These are phyloP conservation scores for Cosmia pyralina DNA, from an alignment of 2,888 invertebrate genomes.

Conservation along the genomic window DNA sequence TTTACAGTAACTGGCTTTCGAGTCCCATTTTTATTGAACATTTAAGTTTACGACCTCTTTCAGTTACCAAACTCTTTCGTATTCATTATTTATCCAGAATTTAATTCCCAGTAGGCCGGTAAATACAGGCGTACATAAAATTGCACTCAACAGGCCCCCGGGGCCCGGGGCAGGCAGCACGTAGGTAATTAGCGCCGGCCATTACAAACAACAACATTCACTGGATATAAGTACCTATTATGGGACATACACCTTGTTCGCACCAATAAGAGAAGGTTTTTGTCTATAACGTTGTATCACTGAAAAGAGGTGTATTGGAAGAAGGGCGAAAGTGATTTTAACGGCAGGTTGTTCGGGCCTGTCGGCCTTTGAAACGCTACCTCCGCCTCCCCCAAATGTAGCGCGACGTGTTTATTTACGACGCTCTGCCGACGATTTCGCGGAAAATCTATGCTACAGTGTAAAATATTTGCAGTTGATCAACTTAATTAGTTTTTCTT, in stretches of 20 bases:
- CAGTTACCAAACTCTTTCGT: constrained; percentile 5
- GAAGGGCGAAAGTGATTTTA: background rate
- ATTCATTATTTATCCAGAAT: constrained; percentile 19
- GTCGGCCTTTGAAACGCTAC: too few relatives aligned
- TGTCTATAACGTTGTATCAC: background rate
- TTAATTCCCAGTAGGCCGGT: constrained; percentile 27
- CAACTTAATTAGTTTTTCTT: too few relatives aligned
- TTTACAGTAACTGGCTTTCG: background rate
- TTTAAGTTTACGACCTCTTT: background rate
- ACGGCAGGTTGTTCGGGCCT: too few relatives aligned
- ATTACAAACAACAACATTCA: background rate
- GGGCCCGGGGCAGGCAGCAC: background rate
- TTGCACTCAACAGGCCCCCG: constrained; percentile 34
- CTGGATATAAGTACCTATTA: background rate
- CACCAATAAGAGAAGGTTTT: background rate
- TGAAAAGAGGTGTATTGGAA: background rate
- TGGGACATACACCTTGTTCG: background rate
- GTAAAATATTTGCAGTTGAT: too few relatives aligned
- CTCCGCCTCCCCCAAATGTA: too few relatives aligned
- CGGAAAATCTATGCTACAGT: too few relatives aligned
- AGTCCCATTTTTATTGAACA: background rate
- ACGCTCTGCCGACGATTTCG: too few relatives aligned
- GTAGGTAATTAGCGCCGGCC: constrained; percentile 33
- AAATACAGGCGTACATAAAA: constrained; percentile 32
- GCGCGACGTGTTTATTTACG: too few relatives aligned